Base-by-base conservation (phyloP, 1,140 invertebrate genomes). In the Diorhabda elongata region DNA sequence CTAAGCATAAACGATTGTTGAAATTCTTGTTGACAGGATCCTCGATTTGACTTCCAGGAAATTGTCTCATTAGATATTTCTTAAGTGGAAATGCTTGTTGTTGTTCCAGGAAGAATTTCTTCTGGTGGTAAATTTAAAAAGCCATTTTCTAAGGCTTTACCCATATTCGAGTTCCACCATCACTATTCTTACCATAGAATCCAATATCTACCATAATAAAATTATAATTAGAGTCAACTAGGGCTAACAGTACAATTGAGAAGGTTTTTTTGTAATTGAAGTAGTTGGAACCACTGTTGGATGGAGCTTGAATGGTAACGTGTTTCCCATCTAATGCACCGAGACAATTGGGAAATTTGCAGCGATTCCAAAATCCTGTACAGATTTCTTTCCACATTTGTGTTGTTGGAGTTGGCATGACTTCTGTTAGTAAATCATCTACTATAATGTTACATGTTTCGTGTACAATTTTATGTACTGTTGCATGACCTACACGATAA, bases 301-400 rank as follows among this genome's bases (percentile, higher is more conserved):
- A 58, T 3, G 80, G 81, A 52, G 71, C 73, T 60, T 76, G 64
- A 47, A 83, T 81, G 60, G 69, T 62, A 7, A 84, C 70, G 65
- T 84, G 82, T 67, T 82, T 84, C n/a, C 82, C 81, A 76, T 84
- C 82, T 9, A 84, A 70, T 42, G 79, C 79, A 41, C 82, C 82
- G 56, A 81, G 67, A 64, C 81, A 83, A 71, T 82, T 76, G 11
- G 81, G 81, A 68, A 83, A 82, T 58, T 81, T 68, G 75, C 80
- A 82, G 44, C 26, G 59, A 61, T 61, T 52, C 8, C 58, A n/a
- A 74, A 77, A 80, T 42, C 73, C 73, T n/a, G 71, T 63, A 58
- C 73, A 58, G 64, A 80, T 78, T 61, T 42, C 42, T 60, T 70
- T 64, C 74, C 77, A 77, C 52, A 71, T 71, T 42, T 74, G 61